A percentile compares a stretch with the other conserved stretches of the same genome.
phyloP scores from a whole-genome alignment of 2,797 vertebrate species.

The Pyrrhura leucotis region DNA sequence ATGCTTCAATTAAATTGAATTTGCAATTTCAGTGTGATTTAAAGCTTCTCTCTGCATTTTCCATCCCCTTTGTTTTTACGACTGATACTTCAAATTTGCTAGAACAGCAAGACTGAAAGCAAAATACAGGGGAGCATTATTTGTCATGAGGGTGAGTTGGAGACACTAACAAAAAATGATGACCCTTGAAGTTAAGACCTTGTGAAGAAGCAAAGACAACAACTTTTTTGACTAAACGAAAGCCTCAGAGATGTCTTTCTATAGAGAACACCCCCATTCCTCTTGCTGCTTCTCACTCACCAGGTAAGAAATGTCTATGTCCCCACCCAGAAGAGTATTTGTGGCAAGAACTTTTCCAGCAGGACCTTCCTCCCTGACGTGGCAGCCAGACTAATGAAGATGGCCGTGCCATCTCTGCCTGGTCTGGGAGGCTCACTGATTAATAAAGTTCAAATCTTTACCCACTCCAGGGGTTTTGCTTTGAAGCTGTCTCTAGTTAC shows the following conservation, averaged over 20 bases:
- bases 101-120: background rate
- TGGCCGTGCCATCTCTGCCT: background rate
- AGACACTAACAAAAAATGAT: background rate
- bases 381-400: background rate
- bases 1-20: background rate
- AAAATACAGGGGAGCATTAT: background rate
- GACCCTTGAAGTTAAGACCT: background rate
- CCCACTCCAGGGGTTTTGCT: background rate
- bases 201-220: background rate
- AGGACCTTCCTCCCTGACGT: background rate
- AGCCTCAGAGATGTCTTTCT: background rate
- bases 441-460: background rate
- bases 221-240: background rate
- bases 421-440: background rate
- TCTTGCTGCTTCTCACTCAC: background rate
- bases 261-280: rapidly evolving
- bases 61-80: background rate
- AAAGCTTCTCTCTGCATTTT: background rate
- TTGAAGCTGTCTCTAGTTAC: background rate
- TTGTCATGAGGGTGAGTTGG: background rate
- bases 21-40: background rate
- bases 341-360: background rate
- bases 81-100: background rate
- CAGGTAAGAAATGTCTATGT: background rate
- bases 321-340: background rate